Evolutionary conservation across 2,797 vertebrate species (phyloP).

Genomic region (Pygocentrus nattereri): DNA sequence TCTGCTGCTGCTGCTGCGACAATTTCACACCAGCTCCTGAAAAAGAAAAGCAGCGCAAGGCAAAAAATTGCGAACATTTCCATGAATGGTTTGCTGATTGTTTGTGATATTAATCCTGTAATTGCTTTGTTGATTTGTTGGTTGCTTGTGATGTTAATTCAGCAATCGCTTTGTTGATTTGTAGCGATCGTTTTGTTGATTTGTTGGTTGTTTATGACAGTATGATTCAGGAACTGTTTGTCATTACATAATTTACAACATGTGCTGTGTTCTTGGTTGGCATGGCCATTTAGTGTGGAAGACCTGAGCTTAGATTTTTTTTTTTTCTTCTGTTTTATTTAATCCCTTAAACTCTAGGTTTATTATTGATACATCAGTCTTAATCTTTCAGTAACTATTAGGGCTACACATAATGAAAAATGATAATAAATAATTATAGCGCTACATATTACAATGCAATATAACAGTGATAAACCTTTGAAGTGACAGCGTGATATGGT

Average conservation of each 20-base stretch:
- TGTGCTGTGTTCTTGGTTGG: neutral
- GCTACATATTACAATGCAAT: neutral
- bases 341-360: neutral
- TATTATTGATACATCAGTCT: neutral
- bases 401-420: too few species aligned
- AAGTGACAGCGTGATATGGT: too few species aligned
- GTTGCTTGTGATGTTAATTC: neutral
- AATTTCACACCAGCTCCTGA: neutral
- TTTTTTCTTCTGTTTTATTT: neutral
- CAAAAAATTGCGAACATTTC: neutral
- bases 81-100: neutral
- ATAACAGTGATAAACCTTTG: too few species aligned
- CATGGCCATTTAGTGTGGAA: neutral
- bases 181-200: neutral
- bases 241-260: neutral
- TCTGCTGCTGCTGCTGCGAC: conserved; percentile 8
- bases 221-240: neutral
- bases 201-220: neutral
- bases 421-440: neutral
- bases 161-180: neutral
- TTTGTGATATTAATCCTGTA: neutral
- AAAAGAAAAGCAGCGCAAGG: neutral
- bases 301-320: neutral
- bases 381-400: neutral
- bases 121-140: neutral